Percentiles rank a stretch among this genome's conserved stretches.
Conservation (phyloP, 2,888 invertebrate genomes). For the Ormyrus nitidulus region DNA sequence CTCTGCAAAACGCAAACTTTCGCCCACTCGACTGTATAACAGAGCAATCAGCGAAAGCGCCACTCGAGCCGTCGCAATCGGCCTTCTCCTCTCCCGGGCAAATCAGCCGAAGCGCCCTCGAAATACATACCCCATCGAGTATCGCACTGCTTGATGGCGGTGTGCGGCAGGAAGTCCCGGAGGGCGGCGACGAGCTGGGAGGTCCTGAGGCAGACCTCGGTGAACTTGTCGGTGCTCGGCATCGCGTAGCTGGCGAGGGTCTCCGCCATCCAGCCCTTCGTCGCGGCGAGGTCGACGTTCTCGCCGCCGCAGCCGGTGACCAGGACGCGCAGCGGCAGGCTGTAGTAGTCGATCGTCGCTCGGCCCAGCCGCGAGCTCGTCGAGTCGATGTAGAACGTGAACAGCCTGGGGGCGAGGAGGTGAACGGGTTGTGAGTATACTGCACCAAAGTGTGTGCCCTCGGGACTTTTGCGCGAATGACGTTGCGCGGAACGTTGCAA, state of each 20-base stretch:
- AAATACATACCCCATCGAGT: slow-evolving; percentile 79
- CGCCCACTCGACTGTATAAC: too few species aligned
- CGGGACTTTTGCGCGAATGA: background rate
- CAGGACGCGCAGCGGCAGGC: slow-evolving; percentile 85
- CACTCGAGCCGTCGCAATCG: too few species aligned
- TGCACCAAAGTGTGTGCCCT: background rate
- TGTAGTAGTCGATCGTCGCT: slow-evolving; percentile 87
- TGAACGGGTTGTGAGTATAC: background rate
- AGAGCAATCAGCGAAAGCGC: too few species aligned
- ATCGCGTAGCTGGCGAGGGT: slow-evolving; percentile 92
- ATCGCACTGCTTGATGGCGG: slow-evolving; percentile 84
- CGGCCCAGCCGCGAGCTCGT: slow-evolving; percentile 84
- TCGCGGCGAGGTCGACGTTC: slow-evolving; percentile 81
- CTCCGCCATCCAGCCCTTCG: slow-evolving; percentile 90
- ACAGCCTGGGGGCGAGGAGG: slow-evolving; percentile 75
- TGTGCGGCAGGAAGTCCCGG: slow-evolving; percentile 85
- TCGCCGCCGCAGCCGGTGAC: slow-evolving; percentile 85
- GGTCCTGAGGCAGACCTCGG: slow-evolving; percentile 86
- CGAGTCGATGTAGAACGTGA: slow-evolving; percentile 91
- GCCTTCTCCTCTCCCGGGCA: too few species aligned
- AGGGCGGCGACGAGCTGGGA: slow-evolving; percentile 89
- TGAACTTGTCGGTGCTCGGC: slow-evolving; percentile 87
- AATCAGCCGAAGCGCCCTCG: too few species aligned
- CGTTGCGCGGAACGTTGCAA: background rate
- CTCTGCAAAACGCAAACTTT: too few species aligned